Conservation (phyloP, 2,113 vertebrate genomes). For the Poecilia latipinna region DNA sequence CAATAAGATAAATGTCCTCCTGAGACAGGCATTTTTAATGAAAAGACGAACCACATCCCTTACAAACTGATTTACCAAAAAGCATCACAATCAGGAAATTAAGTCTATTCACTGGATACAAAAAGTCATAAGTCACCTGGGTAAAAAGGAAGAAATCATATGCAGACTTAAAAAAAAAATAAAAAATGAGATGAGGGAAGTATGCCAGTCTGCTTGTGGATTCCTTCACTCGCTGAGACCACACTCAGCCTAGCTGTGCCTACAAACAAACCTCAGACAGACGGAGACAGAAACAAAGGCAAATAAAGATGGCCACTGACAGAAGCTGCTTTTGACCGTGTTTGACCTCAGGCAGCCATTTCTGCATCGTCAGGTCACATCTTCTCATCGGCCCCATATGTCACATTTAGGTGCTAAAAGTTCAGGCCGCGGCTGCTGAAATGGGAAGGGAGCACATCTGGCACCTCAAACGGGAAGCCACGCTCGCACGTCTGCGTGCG, state of each 20-base stretch:
- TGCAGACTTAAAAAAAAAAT: slow-evolving; percentile 7
- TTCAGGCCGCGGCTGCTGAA: slow-evolving; percentile 50
- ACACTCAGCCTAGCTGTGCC: slow-evolving; percentile 44
- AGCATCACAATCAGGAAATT: not conserved
- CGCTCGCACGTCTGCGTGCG: slow-evolving; percentile 14
- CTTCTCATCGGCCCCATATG: slow-evolving; percentile 38
- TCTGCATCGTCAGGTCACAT: slow-evolving; percentile 30
- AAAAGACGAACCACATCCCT: not conserved
- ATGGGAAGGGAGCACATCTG: slow-evolving; percentile 36
- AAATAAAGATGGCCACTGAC: not conserved
- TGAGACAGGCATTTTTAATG: not conserved
- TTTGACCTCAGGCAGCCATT: slow-evolving; percentile 48
- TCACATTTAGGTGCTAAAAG: slow-evolving; percentile 47
- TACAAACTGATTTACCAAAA: not conserved
- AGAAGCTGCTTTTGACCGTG: slow-evolving; percentile 25
- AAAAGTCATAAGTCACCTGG: slow-evolving; percentile 11
- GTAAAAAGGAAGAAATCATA: slow-evolving; percentile 21
- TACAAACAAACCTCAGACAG: slow-evolving; percentile 44
- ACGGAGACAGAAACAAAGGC: slow-evolving; percentile 26
- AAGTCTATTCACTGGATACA: slow-evolving; percentile 18
- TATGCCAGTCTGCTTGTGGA: slow-evolving; percentile 22
- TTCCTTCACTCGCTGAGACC: slow-evolving; percentile 35
- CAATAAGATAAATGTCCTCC: not conserved
- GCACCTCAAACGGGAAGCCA: slow-evolving; percentile 38
- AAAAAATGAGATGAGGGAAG: not conserved